These are phyloP conservation scores for Oenanthe oenanthe DNA, from an alignment of 2,113 vertebrate genomes.

Conservation along the genomic window DNA sequence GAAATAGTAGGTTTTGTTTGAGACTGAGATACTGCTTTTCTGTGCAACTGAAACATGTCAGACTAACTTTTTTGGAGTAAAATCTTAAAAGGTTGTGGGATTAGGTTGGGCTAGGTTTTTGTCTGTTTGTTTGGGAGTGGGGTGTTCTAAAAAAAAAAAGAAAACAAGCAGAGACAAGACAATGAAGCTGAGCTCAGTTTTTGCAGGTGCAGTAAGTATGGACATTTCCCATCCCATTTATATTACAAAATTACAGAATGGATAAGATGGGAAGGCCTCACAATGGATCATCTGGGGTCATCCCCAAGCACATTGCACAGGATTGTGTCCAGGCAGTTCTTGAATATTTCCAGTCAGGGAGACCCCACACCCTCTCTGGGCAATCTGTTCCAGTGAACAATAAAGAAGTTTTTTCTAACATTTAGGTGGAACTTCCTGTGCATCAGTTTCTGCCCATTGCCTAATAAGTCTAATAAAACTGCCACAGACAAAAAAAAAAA, in stretches of 20 bases:
- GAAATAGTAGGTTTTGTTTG: neutral
- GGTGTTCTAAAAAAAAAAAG: neutral
- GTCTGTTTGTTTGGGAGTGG: neutral
- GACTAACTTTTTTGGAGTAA: neutral
- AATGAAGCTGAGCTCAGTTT: neutral
- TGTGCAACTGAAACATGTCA: neutral
- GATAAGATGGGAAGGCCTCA: neutral
- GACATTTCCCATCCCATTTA: neutral
- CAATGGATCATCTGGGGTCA: neutral
- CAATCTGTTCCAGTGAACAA: neutral
- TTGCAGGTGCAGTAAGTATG: neutral
- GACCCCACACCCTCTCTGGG: neutral
- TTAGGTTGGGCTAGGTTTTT: neutral
- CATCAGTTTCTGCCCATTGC: neutral
- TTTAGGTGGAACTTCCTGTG: neutral
- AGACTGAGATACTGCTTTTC: neutral
- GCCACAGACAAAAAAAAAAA: neutral
- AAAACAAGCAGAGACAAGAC: neutral
- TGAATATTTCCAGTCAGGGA: neutral
- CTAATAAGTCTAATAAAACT: neutral
- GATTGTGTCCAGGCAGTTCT: neutral
- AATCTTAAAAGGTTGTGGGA: neutral
- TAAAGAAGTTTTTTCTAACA: neutral
- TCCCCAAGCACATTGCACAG: neutral
- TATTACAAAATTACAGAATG: neutral